Evolutionary conservation across 92 coral and sea anemone species (phyloP), one percentile per base, ranked within the genome.

Genomic region (Paragorgia papillata): DNA sequence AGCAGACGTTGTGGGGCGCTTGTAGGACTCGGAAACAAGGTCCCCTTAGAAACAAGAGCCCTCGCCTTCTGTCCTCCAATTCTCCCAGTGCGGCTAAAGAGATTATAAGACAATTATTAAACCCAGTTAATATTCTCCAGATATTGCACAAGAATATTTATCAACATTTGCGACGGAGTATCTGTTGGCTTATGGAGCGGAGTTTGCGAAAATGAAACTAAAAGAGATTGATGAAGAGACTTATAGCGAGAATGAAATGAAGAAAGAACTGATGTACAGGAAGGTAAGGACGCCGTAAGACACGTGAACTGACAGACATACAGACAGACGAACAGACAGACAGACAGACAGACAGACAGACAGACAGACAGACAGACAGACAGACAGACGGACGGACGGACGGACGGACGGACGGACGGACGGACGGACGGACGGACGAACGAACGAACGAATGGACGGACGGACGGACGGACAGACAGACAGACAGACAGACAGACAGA

Each of bases 121-220:
- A n/a, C n/a, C n/a, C n/a, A n/a, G n/a, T n/a, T n/a, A n/a, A n/a
- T n/a, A n/a, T n/a, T n/a, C n/a, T n/a, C n/a, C n/a, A 92, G 97
- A 88, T 21, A 76, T 92, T 48, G 91, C 97, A 7, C 81, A 90
- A 40, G 90, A 89, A 43, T 85, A 88, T 41, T 61, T 92, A 15
- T 77, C 83, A 24, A 91, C 90, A 21, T 92, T 92, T 66, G 83
- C 90, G 1, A 27, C 74, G 66, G 92, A 89, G 39, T 92, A 83
- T 75, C 84, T 74, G 15, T 71, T 86, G 74, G 97, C 96, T 6
- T 92, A 92, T 81, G 97, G 97, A 41, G 87, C 88, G 31, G 92
- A 91, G 71, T 88, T 82, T 69, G 74, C 92, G 39, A 92, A 88
- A 82, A 66, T 70, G 73, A 85, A 87, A 50, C 76, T 92, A 62